These are phyloP conservation scores for Malaclemys terrapin DNA, from an alignment of 2,113 vertebrate species.

Conservation along the genomic window DNA sequence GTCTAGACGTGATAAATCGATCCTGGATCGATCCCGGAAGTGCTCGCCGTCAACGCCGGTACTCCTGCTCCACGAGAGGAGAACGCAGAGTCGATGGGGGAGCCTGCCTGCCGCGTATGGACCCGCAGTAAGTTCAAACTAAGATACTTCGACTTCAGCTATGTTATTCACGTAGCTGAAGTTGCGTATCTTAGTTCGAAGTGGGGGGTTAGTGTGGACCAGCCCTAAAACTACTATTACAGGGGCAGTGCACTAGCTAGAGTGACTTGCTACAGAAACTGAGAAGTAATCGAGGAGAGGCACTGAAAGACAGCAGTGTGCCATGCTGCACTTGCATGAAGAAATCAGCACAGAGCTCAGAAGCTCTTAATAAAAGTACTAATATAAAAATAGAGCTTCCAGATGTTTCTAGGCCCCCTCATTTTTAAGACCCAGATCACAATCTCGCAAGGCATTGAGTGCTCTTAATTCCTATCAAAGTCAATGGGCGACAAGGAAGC, in stretches of 20 bases:
- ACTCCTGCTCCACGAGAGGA: no score
- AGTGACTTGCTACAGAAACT: background rate
- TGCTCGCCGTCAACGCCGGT: no score
- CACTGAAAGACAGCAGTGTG: background rate
- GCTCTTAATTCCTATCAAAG: background rate
- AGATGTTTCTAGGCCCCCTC: background rate
- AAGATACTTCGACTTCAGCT: no score
- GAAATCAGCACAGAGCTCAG: background rate
- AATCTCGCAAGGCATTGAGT: background rate
- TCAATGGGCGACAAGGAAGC: background rate
- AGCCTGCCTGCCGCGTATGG: no score
- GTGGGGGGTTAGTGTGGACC: no score
- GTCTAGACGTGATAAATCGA: no score
- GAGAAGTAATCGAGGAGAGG: background rate
- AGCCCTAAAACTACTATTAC: background rate
- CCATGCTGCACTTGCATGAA: background rate
- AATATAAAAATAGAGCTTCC: background rate
- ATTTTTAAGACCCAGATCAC: background rate
- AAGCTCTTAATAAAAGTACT: background rate
- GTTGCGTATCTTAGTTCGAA: no score
- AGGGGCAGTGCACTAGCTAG: background rate
- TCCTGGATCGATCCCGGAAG: no score
- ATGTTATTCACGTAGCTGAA: no score
- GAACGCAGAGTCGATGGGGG: no score
- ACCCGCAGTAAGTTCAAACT: no score